These are phyloP conservation scores for Sericinus montela DNA, from an alignment of 2,888 invertebrate genomes.

Conservation along the genomic window DNA sequence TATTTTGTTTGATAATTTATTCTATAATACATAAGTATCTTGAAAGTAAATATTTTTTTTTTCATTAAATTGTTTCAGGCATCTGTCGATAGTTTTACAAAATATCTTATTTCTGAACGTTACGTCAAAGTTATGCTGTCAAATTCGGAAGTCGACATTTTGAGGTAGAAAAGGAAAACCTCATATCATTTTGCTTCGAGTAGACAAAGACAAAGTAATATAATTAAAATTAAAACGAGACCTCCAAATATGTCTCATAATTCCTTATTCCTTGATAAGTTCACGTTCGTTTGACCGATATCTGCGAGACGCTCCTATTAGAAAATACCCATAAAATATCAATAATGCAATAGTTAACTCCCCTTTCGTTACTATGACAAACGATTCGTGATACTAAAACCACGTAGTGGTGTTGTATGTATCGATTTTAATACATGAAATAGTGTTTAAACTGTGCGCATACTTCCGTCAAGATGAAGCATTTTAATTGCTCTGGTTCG, in stretches of 20 bases:
- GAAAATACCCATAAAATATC: constrained; percentile 45
- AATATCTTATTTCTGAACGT: constrained; percentile 11
- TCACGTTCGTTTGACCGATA: constrained; percentile 49
- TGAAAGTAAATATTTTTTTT: too few species aligned
- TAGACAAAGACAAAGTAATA: constrained; percentile 1
- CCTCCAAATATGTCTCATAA: constrained; percentile 22
- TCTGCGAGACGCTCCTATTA: constrained; percentile 53
- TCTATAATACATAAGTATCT: too few species aligned
- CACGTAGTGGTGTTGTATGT: constrained; percentile 35
- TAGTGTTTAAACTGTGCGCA: constrained; percentile 19
- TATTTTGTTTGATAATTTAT: too few species aligned
- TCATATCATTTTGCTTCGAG: neutral
- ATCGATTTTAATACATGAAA: constrained; percentile 19
- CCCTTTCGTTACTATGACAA: constrained; percentile 23
- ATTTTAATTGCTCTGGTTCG: constrained; percentile 65
- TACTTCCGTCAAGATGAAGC: constrained; percentile 53
- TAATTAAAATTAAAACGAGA: neutral
- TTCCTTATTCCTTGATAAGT: constrained; percentile 33
- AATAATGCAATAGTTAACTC: constrained; percentile 54
- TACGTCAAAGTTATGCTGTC: neutral
- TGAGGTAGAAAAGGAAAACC: constrained; percentile 23
- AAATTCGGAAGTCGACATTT: neutral
- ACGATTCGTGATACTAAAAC: constrained; percentile 17
- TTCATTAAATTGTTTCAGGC: too few species aligned
- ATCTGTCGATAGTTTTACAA: too few species aligned